Evolutionary conservation across 2,888 invertebrate genomes (phyloP), one percentile per base, ranked within the genome.

Genomic region (Drosophila mimetica): DNA sequence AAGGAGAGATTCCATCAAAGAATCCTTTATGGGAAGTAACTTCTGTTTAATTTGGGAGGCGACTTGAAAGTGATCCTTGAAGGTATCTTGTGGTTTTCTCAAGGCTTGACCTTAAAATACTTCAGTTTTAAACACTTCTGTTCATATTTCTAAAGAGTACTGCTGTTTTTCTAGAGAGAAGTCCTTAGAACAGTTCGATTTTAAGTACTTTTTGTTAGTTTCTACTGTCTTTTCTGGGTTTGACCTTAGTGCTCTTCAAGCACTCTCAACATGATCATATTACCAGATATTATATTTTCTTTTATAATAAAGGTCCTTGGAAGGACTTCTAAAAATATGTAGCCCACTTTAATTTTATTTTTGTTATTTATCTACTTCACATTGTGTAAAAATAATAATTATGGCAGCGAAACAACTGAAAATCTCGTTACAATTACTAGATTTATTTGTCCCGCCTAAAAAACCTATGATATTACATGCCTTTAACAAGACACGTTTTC

Each of bases 21-120:
- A 42, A 42, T 63, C 41, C 52, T 41, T 71, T 60, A 51, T 71
- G 48, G 32, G 6, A 47, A 47, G 32, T 41, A 55, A 70, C 65
- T 65, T 46, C 63, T 67, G 63, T 64, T 64, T 18, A 64, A 67
- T 64, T 64, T 52, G 22, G 32, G 46, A 61, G 60, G 60, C 46
- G n/a, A 63, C 63, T 46, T 61, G 16, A 61, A 46, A 61, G 63
- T 46, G 1, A 44, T 61, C 6, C 22, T 30, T 5, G 11, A 60
- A 30, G 46, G 64, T 37, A 22, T 63, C 37, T 61, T 61, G 63
- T 46, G 60, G 60, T 61, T 61, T 61, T 28, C 30, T 59, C 28
- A 1, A 8, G 32, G 34, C 14, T 53, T 32, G 63, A 39, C 64
- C 60, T 39, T 63, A 63, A n/a, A 30, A 36, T 22, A 13, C 30